These are phyloP conservation scores for Laticauda laticaudata DNA, from an alignment of 2,113 vertebrate species.

Conservation along the genomic window DNA sequence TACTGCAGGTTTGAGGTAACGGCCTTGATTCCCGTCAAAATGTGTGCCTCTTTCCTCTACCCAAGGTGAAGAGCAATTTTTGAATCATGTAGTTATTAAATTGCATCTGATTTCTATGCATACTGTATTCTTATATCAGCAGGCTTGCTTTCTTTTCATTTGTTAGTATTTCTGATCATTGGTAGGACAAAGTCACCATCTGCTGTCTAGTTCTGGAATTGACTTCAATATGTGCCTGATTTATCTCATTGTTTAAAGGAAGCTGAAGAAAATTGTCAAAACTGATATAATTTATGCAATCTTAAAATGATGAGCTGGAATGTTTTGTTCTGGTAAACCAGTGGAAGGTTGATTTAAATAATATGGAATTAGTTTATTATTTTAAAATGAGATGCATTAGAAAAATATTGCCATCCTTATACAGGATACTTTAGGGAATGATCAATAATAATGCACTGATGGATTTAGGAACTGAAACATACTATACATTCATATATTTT, in stretches of 20 bases:
- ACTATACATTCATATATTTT: neutral
- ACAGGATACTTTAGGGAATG: neutral
- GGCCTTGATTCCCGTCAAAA: neutral
- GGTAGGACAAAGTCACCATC: slow-evolving; percentile 5
- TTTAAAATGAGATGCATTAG: neutral
- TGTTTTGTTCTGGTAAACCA: neutral
- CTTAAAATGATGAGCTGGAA: neutral
- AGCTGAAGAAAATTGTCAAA: neutral
- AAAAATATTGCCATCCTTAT: neutral
- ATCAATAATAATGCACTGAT: neutral
- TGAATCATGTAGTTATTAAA: neutral
- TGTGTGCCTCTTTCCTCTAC: neutral
- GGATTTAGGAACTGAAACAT: neutral
- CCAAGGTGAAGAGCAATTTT: neutral
- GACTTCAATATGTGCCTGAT: neutral
- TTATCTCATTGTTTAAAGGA: neutral
- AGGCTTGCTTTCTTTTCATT: neutral
- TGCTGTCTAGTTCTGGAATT: neutral
- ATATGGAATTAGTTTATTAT: neutral
- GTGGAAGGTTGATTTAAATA: neutral
- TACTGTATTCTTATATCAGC: neutral
- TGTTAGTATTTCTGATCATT: neutral
- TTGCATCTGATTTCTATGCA: neutral
- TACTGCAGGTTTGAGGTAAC: neutral
- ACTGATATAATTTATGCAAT: neutral